A percentile compares a stretch with the other conserved stretches of the same genome.
Conservation (phyloP, 2,797 vertebrate species). For the Muraenolepis orangiensis region DNA sequence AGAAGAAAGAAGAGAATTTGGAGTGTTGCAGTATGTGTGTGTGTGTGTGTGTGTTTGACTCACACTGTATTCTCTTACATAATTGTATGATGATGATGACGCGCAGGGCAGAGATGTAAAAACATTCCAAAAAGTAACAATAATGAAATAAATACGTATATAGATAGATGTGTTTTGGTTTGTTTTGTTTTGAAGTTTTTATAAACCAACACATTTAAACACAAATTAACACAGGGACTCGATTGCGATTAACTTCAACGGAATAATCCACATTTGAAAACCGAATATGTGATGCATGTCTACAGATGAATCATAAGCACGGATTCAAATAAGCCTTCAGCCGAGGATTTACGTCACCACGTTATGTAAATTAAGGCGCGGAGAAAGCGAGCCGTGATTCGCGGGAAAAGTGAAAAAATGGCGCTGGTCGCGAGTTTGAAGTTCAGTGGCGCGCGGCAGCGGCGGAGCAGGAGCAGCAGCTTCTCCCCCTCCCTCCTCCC, state of each 20-base stretch:
- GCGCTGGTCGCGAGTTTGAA: conserved; percentile 56
- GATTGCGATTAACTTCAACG: neutral
- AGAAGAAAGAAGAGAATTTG: too few relatives aligned
- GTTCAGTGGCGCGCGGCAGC: conserved; percentile 42
- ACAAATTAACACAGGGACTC: neutral
- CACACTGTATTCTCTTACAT: too few relatives aligned
- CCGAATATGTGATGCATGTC: neutral
- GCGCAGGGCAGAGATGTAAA: too few relatives aligned
- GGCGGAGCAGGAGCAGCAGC: too few relatives aligned
- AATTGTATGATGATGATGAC: too few relatives aligned
- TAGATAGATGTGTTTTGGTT: too few relatives aligned
- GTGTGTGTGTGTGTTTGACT: too few relatives aligned
- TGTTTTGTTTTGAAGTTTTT: too few relatives aligned
- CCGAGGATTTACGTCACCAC: neutral
- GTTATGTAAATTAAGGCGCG: conserved; percentile 8
- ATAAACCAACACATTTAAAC: neutral
- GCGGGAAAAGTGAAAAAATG: conserved; percentile 68
- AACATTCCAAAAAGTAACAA: too few relatives aligned
- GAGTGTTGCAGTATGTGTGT: too few relatives aligned
- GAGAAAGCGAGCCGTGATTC: conserved; percentile 27
- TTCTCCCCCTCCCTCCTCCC: neutral
- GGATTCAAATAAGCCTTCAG: neutral
- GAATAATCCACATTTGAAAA: neutral
- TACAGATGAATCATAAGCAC: neutral
- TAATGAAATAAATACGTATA: too few relatives aligned